These are phyloP conservation scores for Halictus rubicundus DNA, from an alignment of 1,140 invertebrate species.

Conservation along the genomic window DNA sequence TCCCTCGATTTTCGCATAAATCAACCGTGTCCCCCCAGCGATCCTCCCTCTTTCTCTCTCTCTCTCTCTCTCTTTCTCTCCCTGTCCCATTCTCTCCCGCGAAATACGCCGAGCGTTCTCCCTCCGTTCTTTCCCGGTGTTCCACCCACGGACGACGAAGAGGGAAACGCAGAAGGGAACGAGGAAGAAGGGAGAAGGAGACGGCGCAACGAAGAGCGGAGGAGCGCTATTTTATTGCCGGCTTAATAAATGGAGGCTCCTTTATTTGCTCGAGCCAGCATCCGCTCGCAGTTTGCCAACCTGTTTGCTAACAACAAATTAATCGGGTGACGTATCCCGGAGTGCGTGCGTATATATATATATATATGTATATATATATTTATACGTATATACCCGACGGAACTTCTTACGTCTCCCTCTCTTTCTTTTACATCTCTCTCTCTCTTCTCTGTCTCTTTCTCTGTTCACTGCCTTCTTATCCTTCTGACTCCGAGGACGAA, in stretches of 20 bases:
- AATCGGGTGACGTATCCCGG: conserved; percentile 77
- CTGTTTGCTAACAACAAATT: conserved; percentile 80
- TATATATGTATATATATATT: conserved; percentile 25
- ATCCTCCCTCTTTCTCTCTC: conserved; percentile 25
- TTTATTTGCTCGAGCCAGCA: conserved; percentile 77
- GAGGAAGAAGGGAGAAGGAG: conserved; percentile 12
- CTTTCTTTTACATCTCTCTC: background rate
- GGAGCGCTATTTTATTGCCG: conserved; percentile 78
- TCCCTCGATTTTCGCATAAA: conserved; percentile 69
- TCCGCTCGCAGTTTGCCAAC: conserved; percentile 78
- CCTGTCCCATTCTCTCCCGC: conserved; percentile 12
- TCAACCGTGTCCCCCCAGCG: conserved; percentile 55
- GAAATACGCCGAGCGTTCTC: conserved; percentile 27
- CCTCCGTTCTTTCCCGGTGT: conserved; percentile 47
- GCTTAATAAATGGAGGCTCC: conserved; percentile 79
- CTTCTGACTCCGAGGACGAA: conserved; percentile 46
- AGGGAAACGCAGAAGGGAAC: background rate
- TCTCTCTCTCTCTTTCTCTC: too few species aligned
- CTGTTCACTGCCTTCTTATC: conserved; percentile 14
- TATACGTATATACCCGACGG: conserved; percentile 21
- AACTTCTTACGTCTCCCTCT: conserved; percentile 55
- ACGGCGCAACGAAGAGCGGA: conserved; percentile 56
- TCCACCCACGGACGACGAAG: conserved; percentile 59
- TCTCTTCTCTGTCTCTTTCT: background rate
- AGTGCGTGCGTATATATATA: conserved; percentile 45